phyloP scores from a whole-genome alignment of 2,797 vertebrate genomes.

The Paramormyrops hopkinsi region DNA sequence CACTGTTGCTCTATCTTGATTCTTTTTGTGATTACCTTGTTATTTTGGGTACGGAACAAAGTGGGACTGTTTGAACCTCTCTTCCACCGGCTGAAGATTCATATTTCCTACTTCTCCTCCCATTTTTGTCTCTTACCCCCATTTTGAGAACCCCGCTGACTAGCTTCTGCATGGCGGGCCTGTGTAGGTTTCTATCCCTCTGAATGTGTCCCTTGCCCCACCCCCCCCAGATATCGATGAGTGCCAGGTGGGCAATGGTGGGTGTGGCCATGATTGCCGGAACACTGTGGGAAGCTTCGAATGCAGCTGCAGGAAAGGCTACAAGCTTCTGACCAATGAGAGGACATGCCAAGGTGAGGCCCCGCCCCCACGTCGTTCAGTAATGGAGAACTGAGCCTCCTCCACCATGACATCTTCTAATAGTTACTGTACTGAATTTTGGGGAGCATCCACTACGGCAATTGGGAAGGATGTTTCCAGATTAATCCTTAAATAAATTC shows the following conservation, averaged over 20 bases:
- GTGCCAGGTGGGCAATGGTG: constrained; percentile 87
- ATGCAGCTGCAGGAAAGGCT: constrained; percentile 97
- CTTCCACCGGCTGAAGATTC: background rate
- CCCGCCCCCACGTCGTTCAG: background rate
- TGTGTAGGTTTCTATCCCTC: background rate
- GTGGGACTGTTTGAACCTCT: background rate
- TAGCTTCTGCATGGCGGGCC: background rate
- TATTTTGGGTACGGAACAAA: background rate
- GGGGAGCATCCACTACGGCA: background rate
- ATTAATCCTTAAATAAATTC: background rate
- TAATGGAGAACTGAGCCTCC: background rate
- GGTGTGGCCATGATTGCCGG: constrained; percentile 92
- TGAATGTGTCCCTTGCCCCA: background rate
- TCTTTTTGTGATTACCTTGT: background rate
- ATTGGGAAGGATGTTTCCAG: background rate
- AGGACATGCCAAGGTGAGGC: constrained; percentile 87
- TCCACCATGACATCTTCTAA: background rate
- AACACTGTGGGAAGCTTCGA: constrained; percentile 98
- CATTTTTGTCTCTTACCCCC: background rate
- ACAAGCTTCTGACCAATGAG: constrained; percentile 95
- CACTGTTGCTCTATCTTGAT: background rate
- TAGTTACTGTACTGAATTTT: background rate
- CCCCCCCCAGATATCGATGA: constrained; percentile 81
- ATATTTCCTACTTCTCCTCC: background rate
- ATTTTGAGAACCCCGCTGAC: background rate